These are phyloP conservation scores for Achlya flavicornis DNA, from an alignment of 2,888 invertebrate species.

Conservation along the genomic window DNA sequence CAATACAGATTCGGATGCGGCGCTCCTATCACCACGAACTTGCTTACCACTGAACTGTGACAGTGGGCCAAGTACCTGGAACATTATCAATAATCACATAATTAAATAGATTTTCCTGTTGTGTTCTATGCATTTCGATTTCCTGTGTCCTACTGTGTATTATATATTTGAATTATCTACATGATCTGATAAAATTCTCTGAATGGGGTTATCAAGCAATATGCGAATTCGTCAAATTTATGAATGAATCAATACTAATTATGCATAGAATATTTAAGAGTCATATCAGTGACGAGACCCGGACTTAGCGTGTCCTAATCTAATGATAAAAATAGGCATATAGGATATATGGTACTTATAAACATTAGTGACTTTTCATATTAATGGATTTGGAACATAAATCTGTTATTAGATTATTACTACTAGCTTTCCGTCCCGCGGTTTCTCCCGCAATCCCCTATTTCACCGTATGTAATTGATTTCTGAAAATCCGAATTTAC, in stretches of 20 bases:
- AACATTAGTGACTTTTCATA: not conserved
- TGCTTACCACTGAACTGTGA: constrained; percentile 58
- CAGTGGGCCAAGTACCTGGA: constrained; percentile 75
- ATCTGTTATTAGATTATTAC: too few relatives aligned
- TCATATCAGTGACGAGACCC: not conserved
- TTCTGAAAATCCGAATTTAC: too few relatives aligned
- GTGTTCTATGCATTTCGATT: too few relatives aligned
- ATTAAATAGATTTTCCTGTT: too few relatives aligned
- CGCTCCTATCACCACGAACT: constrained; percentile 67
- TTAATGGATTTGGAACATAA: not conserved
- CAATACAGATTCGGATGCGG: constrained; percentile 78
- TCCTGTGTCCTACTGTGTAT: not conserved
- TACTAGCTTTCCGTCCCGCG: too few relatives aligned
- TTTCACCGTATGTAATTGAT: too few relatives aligned
- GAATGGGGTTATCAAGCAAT: too few relatives aligned
- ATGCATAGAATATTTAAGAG: not conserved
- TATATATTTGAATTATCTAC: too few relatives aligned
- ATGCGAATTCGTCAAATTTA: too few relatives aligned
- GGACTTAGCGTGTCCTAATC: not conserved
- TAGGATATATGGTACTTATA: too few relatives aligned
- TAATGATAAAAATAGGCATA: not conserved
- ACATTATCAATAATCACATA: constrained; percentile 3
- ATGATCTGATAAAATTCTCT: too few relatives aligned
- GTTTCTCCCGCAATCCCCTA: too few relatives aligned
- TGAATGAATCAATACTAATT: not conserved